A percentile compares a stretch with the other conserved stretches of the same genome.
Evolutionary conservation across 1,140 invertebrate species (phyloP).

Genomic region (Eurytemora carolleeae): DNA sequence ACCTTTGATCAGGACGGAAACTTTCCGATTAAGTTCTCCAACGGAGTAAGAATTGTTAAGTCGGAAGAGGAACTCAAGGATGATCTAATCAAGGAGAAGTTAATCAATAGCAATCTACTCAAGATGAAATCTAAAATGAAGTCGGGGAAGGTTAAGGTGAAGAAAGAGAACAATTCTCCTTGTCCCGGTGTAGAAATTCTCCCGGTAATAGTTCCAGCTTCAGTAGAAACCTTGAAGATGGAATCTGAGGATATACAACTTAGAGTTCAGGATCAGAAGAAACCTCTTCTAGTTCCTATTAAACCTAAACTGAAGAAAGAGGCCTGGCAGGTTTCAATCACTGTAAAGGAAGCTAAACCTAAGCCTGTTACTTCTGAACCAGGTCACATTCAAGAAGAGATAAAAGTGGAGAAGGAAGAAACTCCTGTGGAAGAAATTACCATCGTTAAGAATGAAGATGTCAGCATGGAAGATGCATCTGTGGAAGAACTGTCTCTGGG

Average conservation of each 20-base stretch:
- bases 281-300: neutral
- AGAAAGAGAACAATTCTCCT: neutral
- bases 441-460: too few relatives aligned
- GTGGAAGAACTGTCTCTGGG: too few relatives aligned
- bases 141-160: neutral
- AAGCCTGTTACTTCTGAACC: too few relatives aligned
- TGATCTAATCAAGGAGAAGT: neutral
- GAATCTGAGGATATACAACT: neutral
- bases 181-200: neutral
- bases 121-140: neutral
- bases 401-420: too few relatives aligned
- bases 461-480: too few relatives aligned
- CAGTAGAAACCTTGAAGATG: constrained; percentile 1
- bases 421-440: too few relatives aligned
- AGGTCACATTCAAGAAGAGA: too few relatives aligned
- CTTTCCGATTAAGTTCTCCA: neutral
- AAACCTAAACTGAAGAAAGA: neutral
- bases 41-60: neutral
- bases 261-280: too few relatives aligned
- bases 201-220: too few relatives aligned
- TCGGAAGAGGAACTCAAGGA: neutral
- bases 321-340: neutral
- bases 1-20: neutral
- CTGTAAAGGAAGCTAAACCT: neutral
- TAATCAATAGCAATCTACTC: neutral